Evolutionary conservation across 2,888 invertebrate genomes (phyloP).

Genomic region (Conomelus anceps): DNA sequence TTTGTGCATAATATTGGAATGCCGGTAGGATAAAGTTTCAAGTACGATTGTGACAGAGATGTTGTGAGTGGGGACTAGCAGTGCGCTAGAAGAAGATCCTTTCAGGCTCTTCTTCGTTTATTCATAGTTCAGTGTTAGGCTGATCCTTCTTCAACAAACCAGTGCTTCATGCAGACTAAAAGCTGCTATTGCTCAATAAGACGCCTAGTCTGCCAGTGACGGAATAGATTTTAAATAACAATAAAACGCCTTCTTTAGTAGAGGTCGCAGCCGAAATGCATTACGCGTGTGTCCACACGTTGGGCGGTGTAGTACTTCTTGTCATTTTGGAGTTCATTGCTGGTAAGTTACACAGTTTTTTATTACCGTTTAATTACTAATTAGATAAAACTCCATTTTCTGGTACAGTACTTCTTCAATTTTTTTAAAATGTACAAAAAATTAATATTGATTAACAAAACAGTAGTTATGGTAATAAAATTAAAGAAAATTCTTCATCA

Average conservation of each 20-base stretch:
- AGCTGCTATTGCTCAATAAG: not conserved
- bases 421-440: too few relatives aligned
- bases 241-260: not conserved
- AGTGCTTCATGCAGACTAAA: not conserved
- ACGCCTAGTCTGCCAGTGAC: not conserved
- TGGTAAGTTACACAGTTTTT: not conserved
- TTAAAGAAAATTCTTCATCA: too few relatives aligned
- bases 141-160: not conserved
- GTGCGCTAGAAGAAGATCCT: not conserved
- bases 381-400: too few relatives aligned
- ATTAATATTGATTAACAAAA: too few relatives aligned
- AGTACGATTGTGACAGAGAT: not conserved
- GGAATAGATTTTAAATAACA: not conserved
- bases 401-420: too few relatives aligned
- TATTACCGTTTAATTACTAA: not conserved
- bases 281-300: not conserved
- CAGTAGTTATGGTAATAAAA: too few relatives aligned
- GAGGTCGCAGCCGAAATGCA: not conserved
- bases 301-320: not conserved
- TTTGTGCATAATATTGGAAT: not conserved
- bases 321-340: not conserved
- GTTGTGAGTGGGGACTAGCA: not conserved
- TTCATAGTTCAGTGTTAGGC: not conserved
- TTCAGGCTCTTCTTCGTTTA: not conserved
- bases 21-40: not conserved